Conservation (phyloP, 2,797 vertebrate species). For the Coregonus suidteri region DNA sequence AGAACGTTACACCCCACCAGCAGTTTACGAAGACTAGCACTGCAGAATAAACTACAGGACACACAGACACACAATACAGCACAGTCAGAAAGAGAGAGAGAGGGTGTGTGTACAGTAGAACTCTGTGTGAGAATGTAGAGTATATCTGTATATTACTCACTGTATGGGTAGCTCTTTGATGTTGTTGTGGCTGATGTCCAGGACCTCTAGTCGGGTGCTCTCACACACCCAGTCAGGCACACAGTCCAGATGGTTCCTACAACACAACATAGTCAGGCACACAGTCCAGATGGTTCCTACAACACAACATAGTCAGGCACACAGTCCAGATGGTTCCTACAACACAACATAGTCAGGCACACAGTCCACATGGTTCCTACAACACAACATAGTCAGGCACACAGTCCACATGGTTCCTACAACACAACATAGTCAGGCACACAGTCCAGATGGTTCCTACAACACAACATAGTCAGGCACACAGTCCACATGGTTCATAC, state of each 20-base stretch:
- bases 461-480: no score
- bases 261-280: slow-evolving; percentile 23
- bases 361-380: no score
- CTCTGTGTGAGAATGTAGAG: background rate
- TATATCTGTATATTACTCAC: slow-evolving; percentile 75
- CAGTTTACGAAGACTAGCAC: slow-evolving; percentile 86
- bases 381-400: no score
- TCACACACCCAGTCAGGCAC: slow-evolving; percentile 91
- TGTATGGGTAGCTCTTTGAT: slow-evolving; percentile 86
- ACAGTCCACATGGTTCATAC: no score
- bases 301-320: no score
- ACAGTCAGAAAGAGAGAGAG: background rate
- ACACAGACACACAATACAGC: slow-evolving; percentile 21
- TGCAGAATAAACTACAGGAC: slow-evolving; percentile 85
- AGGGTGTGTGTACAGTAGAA: background rate
- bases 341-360: no score
- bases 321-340: no score
- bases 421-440: no score
- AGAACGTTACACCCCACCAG: slow-evolving; percentile 88
- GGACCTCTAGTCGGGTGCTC: slow-evolving; percentile 87
- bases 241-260: background rate
- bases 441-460: no score
- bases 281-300: no score
- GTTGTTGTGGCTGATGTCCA: slow-evolving; percentile 90
- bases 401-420: no score